These are phyloP conservation scores for Pandemis corylana DNA, from an alignment of 2,888 invertebrate genomes.

Conservation along the genomic window DNA sequence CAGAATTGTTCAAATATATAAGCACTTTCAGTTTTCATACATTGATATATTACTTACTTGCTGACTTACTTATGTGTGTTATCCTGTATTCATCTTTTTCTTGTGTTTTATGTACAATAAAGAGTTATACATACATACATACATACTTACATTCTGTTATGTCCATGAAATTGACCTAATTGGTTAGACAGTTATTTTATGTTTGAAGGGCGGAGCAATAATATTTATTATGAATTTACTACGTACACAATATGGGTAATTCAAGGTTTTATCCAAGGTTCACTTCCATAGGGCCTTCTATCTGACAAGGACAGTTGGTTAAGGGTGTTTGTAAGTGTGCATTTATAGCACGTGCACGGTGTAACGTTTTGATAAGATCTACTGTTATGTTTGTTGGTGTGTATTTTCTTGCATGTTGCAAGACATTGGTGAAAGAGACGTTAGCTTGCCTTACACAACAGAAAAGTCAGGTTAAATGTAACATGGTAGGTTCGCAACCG, in stretches of 20 bases:
- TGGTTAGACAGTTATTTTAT: neutral
- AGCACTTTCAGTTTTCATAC: too few relatives aligned
- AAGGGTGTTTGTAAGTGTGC: neutral
- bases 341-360: neutral
- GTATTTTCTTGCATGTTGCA: neutral
- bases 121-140: too few relatives aligned
- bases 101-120: too few relatives aligned
- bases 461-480: too few relatives aligned
- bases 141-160: neutral
- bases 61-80: too few relatives aligned
- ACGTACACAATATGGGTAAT: neutral
- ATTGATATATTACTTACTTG: neutral
- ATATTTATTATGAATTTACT: neutral
- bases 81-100: too few relatives aligned
- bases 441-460: too few relatives aligned
- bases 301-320: neutral
- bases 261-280: conserved; percentile 5
- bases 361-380: neutral
- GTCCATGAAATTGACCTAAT: neutral
- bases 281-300: neutral
- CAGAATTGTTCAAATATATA: too few relatives aligned
- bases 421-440: neutral
- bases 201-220: neutral
- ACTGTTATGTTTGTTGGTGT: neutral
- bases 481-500: too few relatives aligned